Evolutionary conservation across 2,113 vertebrate species (phyloP).

Genomic region (Gavialis gangeticus): DNA sequence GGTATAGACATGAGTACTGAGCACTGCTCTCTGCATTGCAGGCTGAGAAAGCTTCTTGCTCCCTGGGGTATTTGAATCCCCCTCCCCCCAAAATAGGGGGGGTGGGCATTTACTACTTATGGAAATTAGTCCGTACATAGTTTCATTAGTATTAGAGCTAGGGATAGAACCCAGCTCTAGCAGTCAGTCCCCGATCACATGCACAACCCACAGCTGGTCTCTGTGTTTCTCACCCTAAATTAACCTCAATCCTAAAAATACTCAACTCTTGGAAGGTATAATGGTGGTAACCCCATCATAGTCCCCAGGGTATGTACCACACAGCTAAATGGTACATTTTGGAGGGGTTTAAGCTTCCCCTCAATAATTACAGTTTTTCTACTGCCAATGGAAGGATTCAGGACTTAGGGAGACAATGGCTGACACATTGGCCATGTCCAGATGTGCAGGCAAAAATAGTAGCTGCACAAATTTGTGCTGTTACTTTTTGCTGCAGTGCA

Average conservation of each 20-base stretch:
- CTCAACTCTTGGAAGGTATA: not conserved
- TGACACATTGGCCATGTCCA: too few species aligned
- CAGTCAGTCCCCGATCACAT: accelerated
- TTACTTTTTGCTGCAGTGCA: too few species aligned
- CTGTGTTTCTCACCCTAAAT: accelerated
- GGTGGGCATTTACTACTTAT: accelerated
- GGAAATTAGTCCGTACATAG: accelerated
- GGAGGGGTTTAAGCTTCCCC: not conserved
- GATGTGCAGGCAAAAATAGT: too few species aligned
- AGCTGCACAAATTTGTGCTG: too few species aligned
- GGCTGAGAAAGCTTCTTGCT: not conserved
- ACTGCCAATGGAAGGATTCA: not conserved
- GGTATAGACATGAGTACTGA: accelerated
- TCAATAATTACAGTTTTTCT: not conserved
- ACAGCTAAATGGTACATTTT: not conserved
- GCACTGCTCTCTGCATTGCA: accelerated
- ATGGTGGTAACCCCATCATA: not conserved
- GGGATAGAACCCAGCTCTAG: not conserved
- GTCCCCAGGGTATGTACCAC: not conserved
- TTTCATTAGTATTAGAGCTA: not conserved
- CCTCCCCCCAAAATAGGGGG: not conserved
- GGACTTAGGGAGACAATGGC: not conserved
- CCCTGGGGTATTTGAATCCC: accelerated
- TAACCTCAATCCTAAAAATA: accelerated
- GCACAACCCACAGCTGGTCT: accelerated